phyloP scores from a whole-genome alignment of 2,113 vertebrate species.

The Myanophis thanlyinensis region DNA sequence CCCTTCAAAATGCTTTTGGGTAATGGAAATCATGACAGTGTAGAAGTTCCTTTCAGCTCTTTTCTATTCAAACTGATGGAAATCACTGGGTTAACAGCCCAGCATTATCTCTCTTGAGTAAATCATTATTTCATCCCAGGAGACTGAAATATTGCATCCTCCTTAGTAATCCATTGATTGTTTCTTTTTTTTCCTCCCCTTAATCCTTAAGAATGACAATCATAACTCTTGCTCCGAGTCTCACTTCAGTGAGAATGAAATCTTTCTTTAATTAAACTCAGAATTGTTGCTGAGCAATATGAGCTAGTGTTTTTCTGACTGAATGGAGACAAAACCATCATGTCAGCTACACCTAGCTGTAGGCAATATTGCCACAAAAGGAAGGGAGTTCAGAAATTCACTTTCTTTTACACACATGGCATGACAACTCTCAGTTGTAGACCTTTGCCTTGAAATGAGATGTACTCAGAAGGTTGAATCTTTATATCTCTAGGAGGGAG shows the following conservation, averaged over 20 bases:
- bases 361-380: neutral
- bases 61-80: neutral
- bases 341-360: neutral
- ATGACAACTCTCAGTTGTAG: neutral
- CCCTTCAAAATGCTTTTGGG: neutral
- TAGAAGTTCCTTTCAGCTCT: neutral
- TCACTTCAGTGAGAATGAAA: slow-evolving; percentile 7
- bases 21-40: neutral
- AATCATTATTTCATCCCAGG: slow-evolving; percentile 2
- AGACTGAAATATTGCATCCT: neutral
- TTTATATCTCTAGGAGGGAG: neutral
- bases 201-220: slow-evolving; percentile 4
- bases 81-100: neutral
- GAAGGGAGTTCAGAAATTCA: neutral
- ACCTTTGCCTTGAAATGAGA: neutral
- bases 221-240: neutral
- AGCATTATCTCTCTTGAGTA: neutral
- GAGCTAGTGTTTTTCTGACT: neutral
- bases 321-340: neutral
- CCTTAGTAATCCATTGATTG: neutral
- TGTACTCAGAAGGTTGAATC: neutral
- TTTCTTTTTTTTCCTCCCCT: neutral
- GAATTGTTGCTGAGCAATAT: neutral
- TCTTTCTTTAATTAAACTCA: slow-evolving; percentile 5
- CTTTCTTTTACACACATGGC: neutral